Conservation (phyloP, 2,888 invertebrate genomes). For the Entomobrya proxima region DNA sequence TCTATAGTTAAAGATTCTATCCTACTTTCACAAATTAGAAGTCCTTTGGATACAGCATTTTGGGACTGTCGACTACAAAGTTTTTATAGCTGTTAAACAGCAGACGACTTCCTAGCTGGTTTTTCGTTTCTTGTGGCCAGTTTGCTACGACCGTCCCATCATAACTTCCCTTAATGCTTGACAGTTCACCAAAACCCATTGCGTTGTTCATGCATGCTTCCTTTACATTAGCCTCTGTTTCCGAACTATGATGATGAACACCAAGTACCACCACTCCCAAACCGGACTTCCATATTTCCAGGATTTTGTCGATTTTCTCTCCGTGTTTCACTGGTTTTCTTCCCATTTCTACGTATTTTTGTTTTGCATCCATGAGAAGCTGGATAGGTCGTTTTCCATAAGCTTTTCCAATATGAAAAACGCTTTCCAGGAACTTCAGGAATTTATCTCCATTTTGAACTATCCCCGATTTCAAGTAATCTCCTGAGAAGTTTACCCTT, state of each 20-base stretch:
- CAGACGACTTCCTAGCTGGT: slow-evolving; percentile 72
- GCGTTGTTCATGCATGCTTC: slow-evolving; percentile 98
- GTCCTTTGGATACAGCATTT: slow-evolving; percentile 68
- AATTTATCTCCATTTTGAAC: slow-evolving; percentile 80
- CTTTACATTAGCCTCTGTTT: slow-evolving; percentile 93
- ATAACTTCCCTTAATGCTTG: slow-evolving; percentile 73
- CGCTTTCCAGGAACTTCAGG: slow-evolving; percentile 87
- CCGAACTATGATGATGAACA: slow-evolving; percentile 92
- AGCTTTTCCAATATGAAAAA: slow-evolving; percentile 98
- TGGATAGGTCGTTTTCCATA: slow-evolving; percentile 91
- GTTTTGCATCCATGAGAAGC: slow-evolving; percentile 81
- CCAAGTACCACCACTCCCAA: slow-evolving; percentile 93
- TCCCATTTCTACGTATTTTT: slow-evolving; percentile 30
- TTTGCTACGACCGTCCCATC: slow-evolving; percentile 49
- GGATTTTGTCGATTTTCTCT: slow-evolving; percentile 86
- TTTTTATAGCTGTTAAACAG: slow-evolving; percentile 69
- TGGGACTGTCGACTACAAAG: slow-evolving; percentile 69
- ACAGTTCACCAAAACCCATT: slow-evolving; percentile 79
- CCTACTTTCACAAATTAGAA: no score
- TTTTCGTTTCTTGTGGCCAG: slow-evolving; percentile 73
- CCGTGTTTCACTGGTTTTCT: slow-evolving; percentile 76
- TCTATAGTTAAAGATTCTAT: no score
- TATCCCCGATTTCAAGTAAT: slow-evolving; percentile 70
- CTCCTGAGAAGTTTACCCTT: slow-evolving; percentile 72
- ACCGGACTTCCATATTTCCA: slow-evolving; percentile 90